These are phyloP conservation scores for Physeter macrocephalus DNA, from an alignment of 2,113 vertebrate species.

Conservation along the genomic window DNA sequence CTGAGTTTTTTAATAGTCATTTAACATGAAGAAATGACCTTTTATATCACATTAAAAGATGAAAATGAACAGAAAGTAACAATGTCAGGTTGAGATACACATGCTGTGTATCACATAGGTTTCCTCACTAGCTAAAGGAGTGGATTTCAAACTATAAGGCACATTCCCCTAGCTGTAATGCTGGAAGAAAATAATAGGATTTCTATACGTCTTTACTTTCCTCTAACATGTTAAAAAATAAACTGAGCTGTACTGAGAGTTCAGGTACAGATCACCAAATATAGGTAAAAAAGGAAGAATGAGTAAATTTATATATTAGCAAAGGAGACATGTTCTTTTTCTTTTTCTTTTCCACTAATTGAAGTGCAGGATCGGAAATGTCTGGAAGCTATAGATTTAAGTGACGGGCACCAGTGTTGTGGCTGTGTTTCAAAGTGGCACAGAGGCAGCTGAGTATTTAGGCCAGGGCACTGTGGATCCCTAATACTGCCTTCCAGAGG, in stretches of 20 bases:
- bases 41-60: neutral
- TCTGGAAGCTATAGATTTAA: neutral
- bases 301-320: neutral
- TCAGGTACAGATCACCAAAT: neutral
- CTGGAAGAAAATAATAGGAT: neutral
- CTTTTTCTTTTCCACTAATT: neutral
- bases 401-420: accelerated
- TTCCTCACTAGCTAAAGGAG: neutral
- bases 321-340: neutral
- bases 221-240: neutral
- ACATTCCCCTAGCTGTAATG: accelerated
- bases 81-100: neutral
- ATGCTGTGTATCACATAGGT: neutral
- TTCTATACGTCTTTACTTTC: neutral
- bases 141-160: neutral
- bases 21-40: neutral
- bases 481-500: no score
- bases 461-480: neutral
- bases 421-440: no score
- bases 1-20: neutral
- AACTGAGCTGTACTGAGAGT: neutral
- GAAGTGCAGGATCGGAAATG: neutral
- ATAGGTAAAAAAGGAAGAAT: neutral
- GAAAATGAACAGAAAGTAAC: neutral
- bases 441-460: accelerated